Evolutionary conservation across 1,140 invertebrate species (phyloP).

Genomic region (Brachionus angularis): DNA sequence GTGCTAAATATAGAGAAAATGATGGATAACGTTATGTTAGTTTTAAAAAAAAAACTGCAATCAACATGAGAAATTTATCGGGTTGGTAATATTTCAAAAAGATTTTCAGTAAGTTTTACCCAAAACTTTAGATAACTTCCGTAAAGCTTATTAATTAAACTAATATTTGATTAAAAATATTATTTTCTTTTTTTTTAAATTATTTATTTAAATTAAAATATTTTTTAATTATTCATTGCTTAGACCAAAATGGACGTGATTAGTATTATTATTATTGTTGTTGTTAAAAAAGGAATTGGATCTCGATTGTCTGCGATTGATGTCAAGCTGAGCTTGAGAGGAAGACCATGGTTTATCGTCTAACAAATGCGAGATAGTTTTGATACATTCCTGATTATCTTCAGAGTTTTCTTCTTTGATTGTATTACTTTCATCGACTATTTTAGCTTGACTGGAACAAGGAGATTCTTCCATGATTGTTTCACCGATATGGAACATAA

Average conservation of each 20-base stretch:
- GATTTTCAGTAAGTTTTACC: no score
- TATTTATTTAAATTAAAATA: no score
- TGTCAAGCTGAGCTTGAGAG: slow-evolving; percentile 19
- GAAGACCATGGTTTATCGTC: slow-evolving; percentile 38
- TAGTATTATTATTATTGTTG: slow-evolving; percentile 7
- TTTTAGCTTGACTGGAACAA: not conserved
- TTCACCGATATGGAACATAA: slow-evolving; percentile 3
- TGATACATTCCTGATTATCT: slow-evolving; percentile 23
- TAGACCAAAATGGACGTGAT: slow-evolving; percentile 21
- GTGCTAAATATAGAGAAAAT: no score
- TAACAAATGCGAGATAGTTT: slow-evolving; percentile 20
- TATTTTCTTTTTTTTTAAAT: no score
- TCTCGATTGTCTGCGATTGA: not conserved
- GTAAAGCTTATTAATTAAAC: no score
- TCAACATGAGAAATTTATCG: no score
- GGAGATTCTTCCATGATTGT: slow-evolving; percentile 3
- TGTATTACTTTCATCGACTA: not conserved
- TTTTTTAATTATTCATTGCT: no score
- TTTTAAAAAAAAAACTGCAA: no score
- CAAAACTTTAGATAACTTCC: no score
- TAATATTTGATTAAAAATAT: no score
- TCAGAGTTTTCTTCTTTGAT: not conserved
- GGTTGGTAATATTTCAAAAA: no score
- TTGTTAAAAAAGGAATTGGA: not conserved
- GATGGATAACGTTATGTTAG: no score